A percentile compares a stretch with the other conserved stretches of the same genome.
These are phyloP conservation scores for Synergus japonicus DNA, from an alignment of 2,888 invertebrate genomes.

Conservation along the genomic window DNA sequence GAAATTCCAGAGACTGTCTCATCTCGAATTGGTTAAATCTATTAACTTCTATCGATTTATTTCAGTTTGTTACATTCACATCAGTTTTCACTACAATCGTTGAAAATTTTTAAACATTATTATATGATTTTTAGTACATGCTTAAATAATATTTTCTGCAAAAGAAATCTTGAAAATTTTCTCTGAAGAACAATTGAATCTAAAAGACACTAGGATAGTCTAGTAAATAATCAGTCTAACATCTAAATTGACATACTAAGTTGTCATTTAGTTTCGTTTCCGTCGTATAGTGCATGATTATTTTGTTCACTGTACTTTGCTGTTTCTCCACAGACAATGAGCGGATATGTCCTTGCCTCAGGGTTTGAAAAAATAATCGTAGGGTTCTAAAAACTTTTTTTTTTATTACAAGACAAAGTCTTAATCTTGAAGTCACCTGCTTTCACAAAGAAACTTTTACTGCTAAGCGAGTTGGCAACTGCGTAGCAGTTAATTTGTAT, in stretches of 20 bases:
- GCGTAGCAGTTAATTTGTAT: constrained; percentile 19
- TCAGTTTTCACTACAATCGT: too few species aligned
- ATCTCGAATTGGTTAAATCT: too few species aligned
- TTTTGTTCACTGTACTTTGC: constrained; percentile 14
- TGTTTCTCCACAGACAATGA: constrained; percentile 19
- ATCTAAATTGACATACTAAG: constrained; percentile 8
- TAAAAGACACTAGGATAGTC: neutral
- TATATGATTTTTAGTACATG: too few species aligned
- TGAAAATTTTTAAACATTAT: too few species aligned
- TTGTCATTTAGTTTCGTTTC: constrained; percentile 13
- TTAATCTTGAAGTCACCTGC: neutral
- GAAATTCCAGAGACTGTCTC: too few species aligned
- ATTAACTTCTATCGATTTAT: too few species aligned
- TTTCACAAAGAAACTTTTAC: constrained; percentile 18
- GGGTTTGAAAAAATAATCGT: constrained; percentile 2
- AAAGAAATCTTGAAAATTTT: neutral
- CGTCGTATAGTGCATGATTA: neutral
- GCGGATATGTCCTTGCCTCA: constrained; percentile 19
- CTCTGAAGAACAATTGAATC: neutral
- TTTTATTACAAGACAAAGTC: neutral
- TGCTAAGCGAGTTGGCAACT: neutral
- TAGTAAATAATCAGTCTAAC: constrained; percentile 2
- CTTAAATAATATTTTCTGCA: too few species aligned
- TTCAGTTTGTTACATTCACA: too few species aligned
- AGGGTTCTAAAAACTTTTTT: neutral